Evolutionary conservation across 2,113 vertebrate species (phyloP).

Genomic region (Crotalus tigris): DNA sequence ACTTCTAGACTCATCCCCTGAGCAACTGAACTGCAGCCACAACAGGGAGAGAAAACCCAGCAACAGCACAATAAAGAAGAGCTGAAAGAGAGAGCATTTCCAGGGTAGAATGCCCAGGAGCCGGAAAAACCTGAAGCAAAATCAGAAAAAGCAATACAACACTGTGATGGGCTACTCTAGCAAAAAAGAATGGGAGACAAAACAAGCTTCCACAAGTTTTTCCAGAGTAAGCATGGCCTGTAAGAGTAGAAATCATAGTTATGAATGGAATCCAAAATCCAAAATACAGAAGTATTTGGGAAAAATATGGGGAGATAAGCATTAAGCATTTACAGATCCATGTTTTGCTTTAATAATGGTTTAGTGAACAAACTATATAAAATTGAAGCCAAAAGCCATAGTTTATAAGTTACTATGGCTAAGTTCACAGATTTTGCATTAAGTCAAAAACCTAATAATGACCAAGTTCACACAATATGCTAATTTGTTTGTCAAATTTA

Average conservation of each 20-base stretch:
- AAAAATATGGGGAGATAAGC: background rate
- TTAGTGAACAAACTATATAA: background rate
- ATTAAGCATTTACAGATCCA: background rate
- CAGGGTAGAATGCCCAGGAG: conserved; percentile 61
- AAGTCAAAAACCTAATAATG: background rate
- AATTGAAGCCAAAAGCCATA: background rate
- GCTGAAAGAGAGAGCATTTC: conserved; percentile 69
- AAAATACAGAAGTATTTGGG: background rate
- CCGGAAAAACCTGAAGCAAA: conserved; percentile 55
- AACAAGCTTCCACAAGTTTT: background rate
- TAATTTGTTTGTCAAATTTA: background rate
- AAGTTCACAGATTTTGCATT: background rate
- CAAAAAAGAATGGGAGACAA: background rate
- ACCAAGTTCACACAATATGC: background rate
- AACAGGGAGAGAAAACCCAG: conserved; percentile 85
- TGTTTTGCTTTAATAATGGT: background rate
- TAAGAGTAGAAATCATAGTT: background rate
- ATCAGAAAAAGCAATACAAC: background rate
- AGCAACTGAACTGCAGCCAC: conserved; percentile 94
- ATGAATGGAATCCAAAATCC: background rate
- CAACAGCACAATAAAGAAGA: conserved; percentile 76
- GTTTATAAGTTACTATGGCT: background rate
- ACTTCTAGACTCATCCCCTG: conserved; percentile 68
- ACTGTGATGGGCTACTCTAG: background rate
- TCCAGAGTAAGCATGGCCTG: background rate